Conservation (phyloP, 2,113 vertebrate species). For the Strix uralensis region DNA sequence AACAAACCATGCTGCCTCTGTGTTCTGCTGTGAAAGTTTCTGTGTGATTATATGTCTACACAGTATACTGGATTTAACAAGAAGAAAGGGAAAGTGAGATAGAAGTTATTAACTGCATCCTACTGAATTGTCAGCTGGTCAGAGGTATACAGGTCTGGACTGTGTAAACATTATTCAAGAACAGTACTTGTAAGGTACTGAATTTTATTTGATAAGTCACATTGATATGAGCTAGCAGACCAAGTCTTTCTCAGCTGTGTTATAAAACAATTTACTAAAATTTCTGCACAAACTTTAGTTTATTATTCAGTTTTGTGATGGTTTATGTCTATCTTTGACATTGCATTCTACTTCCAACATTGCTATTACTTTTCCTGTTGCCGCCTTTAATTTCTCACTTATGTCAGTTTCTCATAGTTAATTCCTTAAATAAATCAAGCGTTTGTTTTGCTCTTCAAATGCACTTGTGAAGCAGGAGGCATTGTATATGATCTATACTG, state of each 20-base stretch:
- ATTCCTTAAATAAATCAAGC: not conserved
- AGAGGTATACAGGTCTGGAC: not conserved
- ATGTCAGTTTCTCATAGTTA: not conserved
- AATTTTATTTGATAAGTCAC: not conserved
- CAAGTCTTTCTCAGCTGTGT: not conserved
- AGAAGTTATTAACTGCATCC: not conserved
- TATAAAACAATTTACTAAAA: not conserved
- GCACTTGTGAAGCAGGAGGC: not conserved
- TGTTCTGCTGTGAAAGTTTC: not conserved
- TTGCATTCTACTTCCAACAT: not conserved
- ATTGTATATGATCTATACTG: not conserved
- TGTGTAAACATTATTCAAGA: not conserved
- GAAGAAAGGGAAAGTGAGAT: not conserved
- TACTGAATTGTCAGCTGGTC: not conserved
- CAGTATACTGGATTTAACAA: not conserved
- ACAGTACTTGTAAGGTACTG: not conserved
- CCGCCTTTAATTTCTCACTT: not conserved
- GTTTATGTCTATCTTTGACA: not conserved
- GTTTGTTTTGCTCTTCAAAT: not conserved
- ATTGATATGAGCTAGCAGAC: not conserved
- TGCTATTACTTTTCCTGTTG: not conserved
- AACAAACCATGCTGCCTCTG: not conserved
- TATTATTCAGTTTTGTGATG: not conserved
- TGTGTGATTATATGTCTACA: not conserved
- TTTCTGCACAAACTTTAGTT: not conserved